Percentiles rank a stretch among this genome's conserved stretches.
Evolutionary conservation across 2,888 invertebrate species (phyloP).

Genomic region (Linnaemya tessellans): DNA sequence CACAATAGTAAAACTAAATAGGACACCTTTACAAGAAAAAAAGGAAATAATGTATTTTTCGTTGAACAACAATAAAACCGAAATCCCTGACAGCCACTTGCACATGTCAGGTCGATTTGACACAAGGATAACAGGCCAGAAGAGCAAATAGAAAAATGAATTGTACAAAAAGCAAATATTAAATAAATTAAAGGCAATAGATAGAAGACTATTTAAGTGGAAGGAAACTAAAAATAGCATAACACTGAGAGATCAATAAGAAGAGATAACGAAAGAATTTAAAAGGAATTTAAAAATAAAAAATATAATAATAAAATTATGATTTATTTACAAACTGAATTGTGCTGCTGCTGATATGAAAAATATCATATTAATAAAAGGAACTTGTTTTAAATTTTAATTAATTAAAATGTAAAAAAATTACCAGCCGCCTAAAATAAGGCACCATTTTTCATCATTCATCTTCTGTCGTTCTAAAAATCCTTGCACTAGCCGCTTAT

Average conservation of each 20-base stretch:
- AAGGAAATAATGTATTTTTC: slow-evolving; percentile 37
- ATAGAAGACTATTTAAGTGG: slow-evolving; percentile 6
- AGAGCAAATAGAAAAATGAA: slow-evolving; percentile 1
- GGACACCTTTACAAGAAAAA: slow-evolving; percentile 37
- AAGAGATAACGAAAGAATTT: not conserved
- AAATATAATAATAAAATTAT: no score
- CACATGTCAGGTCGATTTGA: slow-evolving; percentile 63
- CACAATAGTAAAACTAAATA: slow-evolving; percentile 13
- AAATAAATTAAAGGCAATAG: slow-evolving; percentile 18
- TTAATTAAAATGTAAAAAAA: not conserved
- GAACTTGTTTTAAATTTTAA: not conserved
- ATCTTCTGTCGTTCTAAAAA: not conserved
- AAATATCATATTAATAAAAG: no score
- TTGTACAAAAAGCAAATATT: slow-evolving; percentile 50
- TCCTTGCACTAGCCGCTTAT: not conserved
- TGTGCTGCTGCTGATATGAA: no score
- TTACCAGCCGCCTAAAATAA: not conserved
- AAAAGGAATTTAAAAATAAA: no score
- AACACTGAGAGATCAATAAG: not conserved
- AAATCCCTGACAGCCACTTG: slow-evolving; percentile 67
- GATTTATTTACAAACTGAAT: no score
- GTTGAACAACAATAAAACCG: slow-evolving; percentile 15
- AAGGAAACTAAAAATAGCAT: not conserved
- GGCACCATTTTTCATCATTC: not conserved
- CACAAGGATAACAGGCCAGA: slow-evolving; percentile 52